Evolutionary conservation across 2,797 vertebrate genomes (phyloP), one percentile per base, ranked within the genome.

Genomic region (Emys orbicularis): DNA sequence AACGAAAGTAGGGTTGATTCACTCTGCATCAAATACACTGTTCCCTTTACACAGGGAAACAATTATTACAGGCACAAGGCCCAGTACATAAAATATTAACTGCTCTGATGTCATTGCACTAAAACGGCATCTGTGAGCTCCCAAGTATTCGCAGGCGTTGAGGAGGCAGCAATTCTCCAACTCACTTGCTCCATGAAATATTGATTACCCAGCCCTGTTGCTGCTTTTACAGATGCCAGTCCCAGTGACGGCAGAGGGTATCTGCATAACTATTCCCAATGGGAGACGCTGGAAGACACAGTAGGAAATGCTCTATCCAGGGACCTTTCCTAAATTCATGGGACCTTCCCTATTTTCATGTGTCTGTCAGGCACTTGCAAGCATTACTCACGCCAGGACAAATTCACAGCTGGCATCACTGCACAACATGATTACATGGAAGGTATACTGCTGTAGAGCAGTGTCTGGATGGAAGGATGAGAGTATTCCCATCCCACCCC

Each of bases 361-460:
- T 44, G 52, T 8, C 12, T 74, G 56, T 87, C 1, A 2, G 2
- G 56, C 9, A 84, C n/a, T 50, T 84, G 29, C 56, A 88, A 53
- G 25, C 21, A 44, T 44, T 41, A 44, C 72, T 74, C 41, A 74
- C 6, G 10, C 25, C 13, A 1, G 0, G 21, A n/a, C 53, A 77
- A 29, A 49, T 77, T 49, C 44, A 44, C 12, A 3, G 6, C 34
- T 8, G n/a, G 81, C 23, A 59, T 29, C 72, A 21, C 19, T 1
- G 0, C 44, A 37, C 29, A 87, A 0, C 0, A 44, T 52, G 2
- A 54, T 37, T 25, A 23, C 2, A 80, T 1, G 7, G 29, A 53
- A 0, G 12, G 79, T 11, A 91, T 0, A 1, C 65, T 68, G 18
- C 65, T 37, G 15, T 16, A 68, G 7, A 37, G 31, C 65, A 68